Conservation (phyloP, 1,140 invertebrate species). For the Euwallacea similis region DNA sequence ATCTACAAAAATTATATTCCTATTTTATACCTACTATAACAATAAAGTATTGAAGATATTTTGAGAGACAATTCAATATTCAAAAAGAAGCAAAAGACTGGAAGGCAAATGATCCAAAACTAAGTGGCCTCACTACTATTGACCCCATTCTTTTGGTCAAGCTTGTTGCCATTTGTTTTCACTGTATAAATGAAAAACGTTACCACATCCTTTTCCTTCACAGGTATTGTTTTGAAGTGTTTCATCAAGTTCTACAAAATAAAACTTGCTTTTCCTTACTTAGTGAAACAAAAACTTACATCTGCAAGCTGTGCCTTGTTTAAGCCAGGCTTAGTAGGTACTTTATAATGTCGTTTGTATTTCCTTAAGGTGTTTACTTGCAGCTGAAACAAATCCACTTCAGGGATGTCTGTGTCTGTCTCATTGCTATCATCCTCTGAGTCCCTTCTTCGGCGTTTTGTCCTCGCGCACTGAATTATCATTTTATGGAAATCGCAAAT, state of each 20-base stretch:
- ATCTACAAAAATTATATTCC: constrained; percentile 14
- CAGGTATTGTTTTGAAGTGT: constrained; percentile 92
- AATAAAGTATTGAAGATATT: constrained; percentile 11
- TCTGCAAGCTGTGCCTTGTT: constrained; percentile 95
- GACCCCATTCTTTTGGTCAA: constrained; percentile 85
- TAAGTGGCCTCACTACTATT: constrained; percentile 62
- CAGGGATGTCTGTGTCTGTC: constrained; percentile 82
- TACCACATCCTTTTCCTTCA: constrained; percentile 91
- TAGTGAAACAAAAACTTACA: constrained; percentile 66
- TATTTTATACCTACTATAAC: constrained; percentile 29
- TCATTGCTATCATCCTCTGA: constrained; percentile 91
- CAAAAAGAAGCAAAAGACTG: too few relatives aligned
- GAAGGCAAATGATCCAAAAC: constrained; percentile 25
- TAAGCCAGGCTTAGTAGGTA: constrained; percentile 83
- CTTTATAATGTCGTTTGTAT: constrained; percentile 93
- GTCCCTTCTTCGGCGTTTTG: constrained; percentile 82
- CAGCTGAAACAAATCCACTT: constrained; percentile 90
- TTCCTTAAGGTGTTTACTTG: constrained; percentile 90
- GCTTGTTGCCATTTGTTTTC: constrained; percentile 90
- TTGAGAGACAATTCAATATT: too few relatives aligned
- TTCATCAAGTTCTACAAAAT: constrained; percentile 82
- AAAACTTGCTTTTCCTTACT: constrained; percentile 8
- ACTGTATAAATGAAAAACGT: constrained; percentile 97
- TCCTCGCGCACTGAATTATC: constrained; percentile 90
- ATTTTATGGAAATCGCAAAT: constrained; percentile 97